Evolutionary conservation across 2,888 invertebrate species (phyloP), one percentile per base, ranked within the genome.

Genomic region (Balanococcus diminutus): DNA sequence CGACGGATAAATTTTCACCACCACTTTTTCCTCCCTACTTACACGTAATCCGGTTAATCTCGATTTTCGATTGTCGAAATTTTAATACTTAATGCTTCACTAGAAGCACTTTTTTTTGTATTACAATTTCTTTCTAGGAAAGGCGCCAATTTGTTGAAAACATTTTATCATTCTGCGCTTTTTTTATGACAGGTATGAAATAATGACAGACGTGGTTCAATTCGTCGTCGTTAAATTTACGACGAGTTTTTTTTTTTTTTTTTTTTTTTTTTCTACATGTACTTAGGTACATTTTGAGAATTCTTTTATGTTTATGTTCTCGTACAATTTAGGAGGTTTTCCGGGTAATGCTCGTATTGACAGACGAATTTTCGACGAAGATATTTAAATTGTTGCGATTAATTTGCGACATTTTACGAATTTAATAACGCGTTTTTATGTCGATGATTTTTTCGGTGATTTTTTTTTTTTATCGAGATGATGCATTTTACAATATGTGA

Each of bases 261-360:
- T 19, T 56, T 36, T 36, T 8, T 36, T 36, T 36, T 36, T 19
- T 19, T 51, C 14, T 14, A 14, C 16, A n/a, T 72, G 8, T 72
- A 72, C 31, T 16, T 72, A 32, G 2, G 3, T 79, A 79, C 19
- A 36, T 79, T 19, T 79, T 36, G 36, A 79, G 36, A 36, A 79
- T 79, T 79, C 75, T 36, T 56, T 79, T 36, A 36, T 79, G 75
- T 79, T 79, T 79, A 79, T n/a, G 75, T 75, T 67, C 11, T 67
- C 61, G 25, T 22, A 56, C 22, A 22, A 9, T 9, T 56, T 5
- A 11, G 19, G 8, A 67, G 28, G 28, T 28, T 67, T 67, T 67
- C 67, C 67, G 67, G 67, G 67, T 67, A 14, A 28, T 28, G 67
- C 28, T 67, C 28, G 14, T 28, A 16, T 67, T 67, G 11, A 19